phyloP scores from a whole-genome alignment of 2,113 vertebrate species.

The Steatornis caripensis region DNA sequence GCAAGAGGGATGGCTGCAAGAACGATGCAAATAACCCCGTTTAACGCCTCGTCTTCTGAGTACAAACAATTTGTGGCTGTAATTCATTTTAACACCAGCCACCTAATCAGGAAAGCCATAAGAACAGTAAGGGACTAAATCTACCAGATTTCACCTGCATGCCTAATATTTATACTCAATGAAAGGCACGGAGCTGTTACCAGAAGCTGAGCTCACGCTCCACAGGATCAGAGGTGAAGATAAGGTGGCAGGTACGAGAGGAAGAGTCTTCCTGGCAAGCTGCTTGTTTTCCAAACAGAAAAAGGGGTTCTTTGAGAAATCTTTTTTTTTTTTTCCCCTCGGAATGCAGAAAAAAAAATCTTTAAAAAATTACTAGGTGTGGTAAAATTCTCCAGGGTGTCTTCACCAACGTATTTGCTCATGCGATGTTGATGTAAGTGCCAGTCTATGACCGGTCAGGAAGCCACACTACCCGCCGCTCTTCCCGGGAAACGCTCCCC shows the following conservation, averaged over 20 bases:
- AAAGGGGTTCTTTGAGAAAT: not conserved
- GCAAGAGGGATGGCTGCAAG: not conserved
- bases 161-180: accelerated
- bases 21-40: accelerated
- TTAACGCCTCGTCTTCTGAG: not conserved
- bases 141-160: accelerated
- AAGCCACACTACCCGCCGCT: accelerated
- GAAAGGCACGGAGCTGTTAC: accelerated
- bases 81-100: not conserved
- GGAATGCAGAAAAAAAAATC: not conserved
- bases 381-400: not conserved
- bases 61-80: accelerated
- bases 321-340: accelerated
- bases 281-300: not conserved
- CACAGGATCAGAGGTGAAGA: not conserved
- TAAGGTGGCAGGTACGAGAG: not conserved
- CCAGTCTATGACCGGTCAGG: not conserved
- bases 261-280: not conserved
- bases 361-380: not conserved
- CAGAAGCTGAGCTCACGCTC: not conserved
- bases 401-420: not conserved
- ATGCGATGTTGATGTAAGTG: not conserved
- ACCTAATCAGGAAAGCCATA: accelerated
- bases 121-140: not conserved
- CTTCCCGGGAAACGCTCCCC: not conserved